Percentiles rank a stretch among this genome's conserved stretches.
These are phyloP conservation scores for Catotricha subobsoleta DNA, from an alignment of 2,888 invertebrate genomes.

Conservation along the genomic window DNA sequence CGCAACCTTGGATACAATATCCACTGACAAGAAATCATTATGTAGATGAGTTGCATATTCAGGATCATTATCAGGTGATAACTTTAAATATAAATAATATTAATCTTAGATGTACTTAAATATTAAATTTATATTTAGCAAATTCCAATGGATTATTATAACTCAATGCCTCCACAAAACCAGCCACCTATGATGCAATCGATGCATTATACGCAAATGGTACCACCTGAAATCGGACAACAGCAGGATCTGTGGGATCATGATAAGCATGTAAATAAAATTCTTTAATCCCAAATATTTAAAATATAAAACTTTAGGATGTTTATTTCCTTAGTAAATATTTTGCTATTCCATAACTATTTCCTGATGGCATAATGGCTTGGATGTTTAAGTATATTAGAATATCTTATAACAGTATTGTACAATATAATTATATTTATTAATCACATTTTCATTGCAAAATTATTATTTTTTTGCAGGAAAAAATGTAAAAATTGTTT, in stretches of 20 bases:
- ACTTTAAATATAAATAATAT: not conserved
- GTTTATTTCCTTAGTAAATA: too few relatives aligned
- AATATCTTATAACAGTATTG: too few relatives aligned
- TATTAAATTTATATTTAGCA: not conserved
- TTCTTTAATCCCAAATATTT: too few relatives aligned
- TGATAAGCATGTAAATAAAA: conserved; percentile 27
- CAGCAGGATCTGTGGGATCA: conserved; percentile 25
- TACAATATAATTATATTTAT: too few relatives aligned
- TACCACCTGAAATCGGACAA: conserved; percentile 5
- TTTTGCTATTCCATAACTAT: too few relatives aligned
- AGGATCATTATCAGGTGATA: conserved; percentile 25
- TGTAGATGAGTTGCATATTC: conserved; percentile 21
- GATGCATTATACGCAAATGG: conserved; percentile 21
- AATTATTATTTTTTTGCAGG: too few relatives aligned
- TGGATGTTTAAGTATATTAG: too few relatives aligned
- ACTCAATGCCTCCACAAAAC: conserved; percentile 21
- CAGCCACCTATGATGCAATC: conserved; percentile 24
- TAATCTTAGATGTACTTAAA: not conserved
- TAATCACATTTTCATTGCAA: not conserved
- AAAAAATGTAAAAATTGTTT: too few relatives aligned
- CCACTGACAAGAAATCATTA: conserved; percentile 13
- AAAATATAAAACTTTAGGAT: too few relatives aligned
- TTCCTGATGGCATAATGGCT: too few relatives aligned
- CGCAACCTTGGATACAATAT: conserved; percentile 16
- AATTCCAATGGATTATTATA: conserved; percentile 17